Evolutionary conservation across 2,113 vertebrate species (phyloP), one percentile per base, ranked within the genome.

Genomic region (Tauraco erythrolophus): DNA sequence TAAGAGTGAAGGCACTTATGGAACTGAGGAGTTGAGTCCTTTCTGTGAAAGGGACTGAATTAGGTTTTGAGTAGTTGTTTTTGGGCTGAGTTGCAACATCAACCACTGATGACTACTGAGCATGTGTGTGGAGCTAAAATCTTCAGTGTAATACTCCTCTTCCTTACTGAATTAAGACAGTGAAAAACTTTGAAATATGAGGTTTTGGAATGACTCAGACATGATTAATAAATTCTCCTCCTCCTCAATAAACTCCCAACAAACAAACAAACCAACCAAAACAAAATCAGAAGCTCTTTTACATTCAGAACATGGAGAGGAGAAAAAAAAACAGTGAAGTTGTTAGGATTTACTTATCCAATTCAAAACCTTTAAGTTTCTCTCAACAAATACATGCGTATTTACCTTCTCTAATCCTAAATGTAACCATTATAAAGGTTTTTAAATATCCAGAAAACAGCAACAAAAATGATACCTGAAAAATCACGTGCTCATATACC

Each of bases 271-370:
- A 10, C 2, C 46, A 48, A 60, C 48, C 16, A 35, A 45, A 51
- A 11, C 4, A 33, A 56, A 33, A 50, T 10, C 4, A 31, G 31
- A 56, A 62, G 22, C 10, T 35, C 19, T 77, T 54, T 51, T 33
- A 64, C 13, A 64, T 5, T 31, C 17, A 50, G 60, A 69, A 5
- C 3, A 23, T 3, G 10, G 18, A 7, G 6, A 82, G 10, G 17
- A 61, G 12, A 11, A 77, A 70, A 77, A 70, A 80, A 60, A 10
- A 16, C 5, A n/a, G 8, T 39, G 6, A 58, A 51, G 51, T 25
- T 16, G 13, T 19, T 65, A 16, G 5, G 16, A 6, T 25, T 45
- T 56, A 46, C 5, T 35, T 66, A 23, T 0, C 13, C 2, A 2
- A 2, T 60, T 46, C 1, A 65, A 41, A 72, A 31, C 3, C 1